Evolutionary conservation across 2,888 invertebrate species (phyloP), one percentile per base, ranked within the genome.

Genomic region (Lochmaea crataegi): DNA sequence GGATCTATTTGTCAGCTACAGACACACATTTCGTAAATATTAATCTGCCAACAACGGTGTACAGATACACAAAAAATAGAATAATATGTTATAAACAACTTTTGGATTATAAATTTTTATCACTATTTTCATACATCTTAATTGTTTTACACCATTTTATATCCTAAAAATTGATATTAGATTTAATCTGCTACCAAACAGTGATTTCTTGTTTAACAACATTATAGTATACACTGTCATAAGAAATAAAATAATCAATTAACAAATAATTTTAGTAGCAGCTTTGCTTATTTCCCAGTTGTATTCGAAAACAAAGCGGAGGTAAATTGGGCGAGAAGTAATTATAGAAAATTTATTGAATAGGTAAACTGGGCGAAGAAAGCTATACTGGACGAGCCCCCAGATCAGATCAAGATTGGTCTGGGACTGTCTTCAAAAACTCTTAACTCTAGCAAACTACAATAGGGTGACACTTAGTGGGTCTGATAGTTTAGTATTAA

Each of bases 71-170:
- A 48, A 48, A 48, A 48, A 48, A 48, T 48, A 48, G 9, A 57
- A 11, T 18, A 18, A 12, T n/a, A n/a, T 22, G 12, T 22, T 22
- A 56, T n/a, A 11, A 57, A 57, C 56, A 57, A 18, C 18, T 26
- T 18, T 57, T 16, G 56, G 56, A 57, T 57, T 57, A 57, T 22
- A 18, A 57, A 22, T 22, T 22, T 57, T 57, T 57, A 57, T 57
- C 26, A 57, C 9, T 38, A 38, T 38, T 38, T 38, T 38, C 9
- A 9, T 9, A 18, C 0, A 57, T 57, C 56, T 57, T 57, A 57
- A 57, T 57, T 57, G 16, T 57, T 57, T 57, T 57, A 57, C 22
- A 57, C 56, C 56, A 18, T 57, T 57, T 57, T 57, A 57, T 57
- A 57, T 57, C 56, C 16, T 18, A 2, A 11, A 7, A 22, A 57